Evolutionary conservation across 2,797 vertebrate genomes (phyloP), one percentile per base, ranked within the genome.

Genomic region (Micrastur ruficollis): DNA sequence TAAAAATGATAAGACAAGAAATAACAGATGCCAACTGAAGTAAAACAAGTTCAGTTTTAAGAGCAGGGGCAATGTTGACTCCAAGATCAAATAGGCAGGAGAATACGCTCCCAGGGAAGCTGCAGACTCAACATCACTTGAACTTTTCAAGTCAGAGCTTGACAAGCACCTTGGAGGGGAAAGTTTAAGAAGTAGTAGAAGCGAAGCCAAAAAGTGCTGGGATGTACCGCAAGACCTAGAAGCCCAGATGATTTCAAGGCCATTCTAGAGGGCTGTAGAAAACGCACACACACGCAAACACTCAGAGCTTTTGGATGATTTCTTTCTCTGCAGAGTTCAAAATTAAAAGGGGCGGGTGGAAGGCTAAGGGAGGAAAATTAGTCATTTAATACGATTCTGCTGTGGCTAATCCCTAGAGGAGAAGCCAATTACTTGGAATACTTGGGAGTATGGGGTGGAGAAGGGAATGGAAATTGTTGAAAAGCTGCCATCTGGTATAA

Each of bases 1-100:
- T 70, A 71, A 92, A 91, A 96, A 81, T n/a, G 79, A 93, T 90
- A 95, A 95, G 76, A 72, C 86, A 89, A 89, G 88, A 95, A 94
- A 74, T 79, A 85, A 70, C 89, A 96, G 84, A 95, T 93, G 85
- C 58, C 93, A 82, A 50, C 47, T 14, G 18, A 80, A 93, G 81
- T 86, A 74, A 86, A 75, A 86, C 1, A 20, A 93, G 58, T 78
- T 95, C 56, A 40, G 52, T 52, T 95, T 86, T 53, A 59, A 53
- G 63, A 68, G 42, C 66, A 75, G 55, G 86, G 81, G 84, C 81
- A 86, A 44, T 14, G 20, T 23, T 89, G 81, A 73, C 80, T 42
- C 21, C 34, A 42, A 89, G 63, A 89, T 56, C 75, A 83, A 91
- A 52, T 70, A 90, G 70, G 50, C 53, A 82, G 82, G 72, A 66